Base-by-base conservation (phyloP, 2,797 vertebrate species). In the Mormyrus proboscirostris region DNA sequence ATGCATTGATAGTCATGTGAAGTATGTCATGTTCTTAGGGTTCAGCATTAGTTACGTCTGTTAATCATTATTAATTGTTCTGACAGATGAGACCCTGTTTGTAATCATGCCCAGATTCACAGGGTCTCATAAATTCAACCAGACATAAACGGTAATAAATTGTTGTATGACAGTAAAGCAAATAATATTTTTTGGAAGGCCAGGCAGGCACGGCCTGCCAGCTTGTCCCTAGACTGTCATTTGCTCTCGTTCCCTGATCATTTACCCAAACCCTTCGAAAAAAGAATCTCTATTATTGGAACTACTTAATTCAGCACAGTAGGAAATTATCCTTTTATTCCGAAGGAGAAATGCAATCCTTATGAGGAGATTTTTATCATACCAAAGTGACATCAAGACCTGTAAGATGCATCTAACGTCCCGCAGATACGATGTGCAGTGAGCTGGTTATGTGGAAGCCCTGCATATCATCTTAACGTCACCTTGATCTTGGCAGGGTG, bases 71-170 rank as follows among this genome's bases (percentile, higher is more conserved):
- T 79, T 79, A 79, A 38, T 47, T 79, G 73, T n/a, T 79, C 73
- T 79, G 38, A 79, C 14, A 44, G 38, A 79, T 44, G 73, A 79
- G 73, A 79, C 33, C 73, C 38, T 44, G 73, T 19, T 41, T 79
- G 41, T 47, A 47, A 19, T 79, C 38, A 19, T 79, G 14, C 73
- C 38, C 73, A 79, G 16, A 79, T 79, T 84, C 55, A 84, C 47
- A 62, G 51, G 44, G 33, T 9, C n/a, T 19, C 51, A 29, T 5
- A 89, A 57, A 89, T 57, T 59, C 44, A 62, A 49, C 22, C 29
- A 19, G 38, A 84, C 79, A 89, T 59, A 88, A 59, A 83, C 14
- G 51, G 73, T 82, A 59, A 62, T 59, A 89, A 89, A 62, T 84
- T 89, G 9, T 83, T 83, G 4, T 33, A 44, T 57, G 73, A 14